Conservation (phyloP, 2,888 invertebrate genomes). For the Xylota sylvarum region DNA sequence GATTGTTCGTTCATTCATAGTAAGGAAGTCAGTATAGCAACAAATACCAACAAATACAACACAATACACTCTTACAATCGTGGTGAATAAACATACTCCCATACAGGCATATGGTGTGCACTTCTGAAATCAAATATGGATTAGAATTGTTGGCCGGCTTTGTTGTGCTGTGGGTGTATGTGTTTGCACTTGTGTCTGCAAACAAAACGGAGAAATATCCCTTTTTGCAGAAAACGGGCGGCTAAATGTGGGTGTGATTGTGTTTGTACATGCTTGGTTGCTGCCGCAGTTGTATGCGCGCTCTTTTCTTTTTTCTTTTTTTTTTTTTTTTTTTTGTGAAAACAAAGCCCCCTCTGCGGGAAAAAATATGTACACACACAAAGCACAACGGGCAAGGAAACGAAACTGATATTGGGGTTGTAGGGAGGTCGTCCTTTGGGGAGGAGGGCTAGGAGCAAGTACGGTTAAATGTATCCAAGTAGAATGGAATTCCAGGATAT, state of each 20-base stretch:
- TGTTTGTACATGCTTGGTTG: conserved; percentile 19
- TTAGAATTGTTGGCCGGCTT: conserved; percentile 28
- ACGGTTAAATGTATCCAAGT: conserved; percentile 56
- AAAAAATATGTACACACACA: conserved; percentile 21
- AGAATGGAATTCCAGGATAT: conserved; percentile 65
- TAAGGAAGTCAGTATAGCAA: conserved; percentile 32
- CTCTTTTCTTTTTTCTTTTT: too few species aligned
- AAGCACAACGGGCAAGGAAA: conserved; percentile 15
- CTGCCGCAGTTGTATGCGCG: conserved; percentile 7
- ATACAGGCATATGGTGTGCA: neutral
- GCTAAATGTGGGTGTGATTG: neutral
- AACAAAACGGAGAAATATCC: conserved; percentile 35
- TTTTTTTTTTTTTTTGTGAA: conserved; percentile 9
- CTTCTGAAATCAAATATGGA: conserved; percentile 30
- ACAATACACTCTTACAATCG: conserved; percentile 17
- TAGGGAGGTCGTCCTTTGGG: neutral
- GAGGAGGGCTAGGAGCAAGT: neutral
- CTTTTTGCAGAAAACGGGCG: conserved; percentile 52
- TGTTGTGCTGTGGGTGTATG: conserved; percentile 10
- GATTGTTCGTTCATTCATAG: conserved; percentile 59
- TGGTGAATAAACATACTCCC: conserved; percentile 40
- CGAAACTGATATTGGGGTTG: conserved; percentile 24
- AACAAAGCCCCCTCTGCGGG: conserved; percentile 7
- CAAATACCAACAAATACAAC: conserved; percentile 20
- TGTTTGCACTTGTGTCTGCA: conserved; percentile 40